Evolutionary conservation across 2,888 invertebrate species (phyloP).

Genomic region (Metacarcinus magister): DNA sequence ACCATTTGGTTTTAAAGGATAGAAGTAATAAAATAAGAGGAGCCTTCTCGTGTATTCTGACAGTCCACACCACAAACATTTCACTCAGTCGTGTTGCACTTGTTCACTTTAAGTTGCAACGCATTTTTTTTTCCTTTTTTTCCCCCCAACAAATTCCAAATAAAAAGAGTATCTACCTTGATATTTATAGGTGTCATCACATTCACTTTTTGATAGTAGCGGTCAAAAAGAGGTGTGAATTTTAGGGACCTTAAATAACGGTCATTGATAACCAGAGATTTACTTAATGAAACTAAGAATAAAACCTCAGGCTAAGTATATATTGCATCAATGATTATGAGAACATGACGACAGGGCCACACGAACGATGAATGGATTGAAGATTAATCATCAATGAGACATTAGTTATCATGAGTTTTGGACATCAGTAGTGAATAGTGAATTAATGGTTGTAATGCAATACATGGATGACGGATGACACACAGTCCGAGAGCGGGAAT

Average conservation of each 20-base stretch:
- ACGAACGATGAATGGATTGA: neutral
- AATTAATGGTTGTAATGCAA: conserved; percentile 6
- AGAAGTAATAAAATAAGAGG: neutral
- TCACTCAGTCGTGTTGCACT: neutral
- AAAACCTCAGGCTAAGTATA: neutral
- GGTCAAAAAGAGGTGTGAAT: neutral
- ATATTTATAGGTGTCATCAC: neutral
- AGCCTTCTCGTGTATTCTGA: neutral
- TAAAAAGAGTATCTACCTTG: neutral
- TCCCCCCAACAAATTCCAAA: neutral
- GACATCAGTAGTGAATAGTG: neutral
- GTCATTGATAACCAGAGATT: no score
- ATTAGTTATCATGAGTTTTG: neutral
- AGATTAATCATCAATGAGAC: neutral
- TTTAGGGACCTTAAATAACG: no score
- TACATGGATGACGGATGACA: neutral
- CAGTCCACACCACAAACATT: neutral
- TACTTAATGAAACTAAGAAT: no score
- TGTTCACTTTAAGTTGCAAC: neutral
- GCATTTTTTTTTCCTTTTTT: neutral
- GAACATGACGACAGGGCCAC: neutral
- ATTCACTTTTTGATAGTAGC: neutral
- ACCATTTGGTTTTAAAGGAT: neutral
- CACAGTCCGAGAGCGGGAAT: no score
- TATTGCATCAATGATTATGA: neutral